A percentile compares a stretch with the other conserved stretches of the same genome.
Evolutionary conservation across 2,113 vertebrate species (phyloP).

Genomic region (Colius striatus): DNA sequence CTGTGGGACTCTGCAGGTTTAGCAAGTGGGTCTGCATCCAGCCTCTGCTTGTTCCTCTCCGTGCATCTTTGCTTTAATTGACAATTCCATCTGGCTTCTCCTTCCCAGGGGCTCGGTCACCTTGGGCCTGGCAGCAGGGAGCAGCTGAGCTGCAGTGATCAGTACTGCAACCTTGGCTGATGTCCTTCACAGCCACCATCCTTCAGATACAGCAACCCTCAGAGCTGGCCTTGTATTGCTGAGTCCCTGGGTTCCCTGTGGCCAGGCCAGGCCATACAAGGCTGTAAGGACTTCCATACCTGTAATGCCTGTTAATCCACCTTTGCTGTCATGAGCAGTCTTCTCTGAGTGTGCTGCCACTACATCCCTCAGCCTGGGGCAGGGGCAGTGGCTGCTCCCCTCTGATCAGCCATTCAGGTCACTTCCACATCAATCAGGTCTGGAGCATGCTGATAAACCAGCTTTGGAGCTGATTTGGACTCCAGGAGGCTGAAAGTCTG

Average conservation of each 20-base stretch:
- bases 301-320: accelerated
- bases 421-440: neutral
- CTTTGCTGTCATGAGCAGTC: neutral
- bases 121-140: neutral
- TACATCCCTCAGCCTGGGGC: neutral
- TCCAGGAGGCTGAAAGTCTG: neutral
- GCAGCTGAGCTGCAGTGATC: neutral
- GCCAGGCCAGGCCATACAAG: neutral
- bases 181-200: neutral
- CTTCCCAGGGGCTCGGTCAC: neutral
- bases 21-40: neutral
- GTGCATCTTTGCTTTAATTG: neutral
- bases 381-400: neutral
- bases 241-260: neutral
- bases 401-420: neutral
- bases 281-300: accelerated
- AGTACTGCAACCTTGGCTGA: neutral
- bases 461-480: neutral
- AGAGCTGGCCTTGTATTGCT: neutral
- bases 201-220: neutral
- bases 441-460: neutral
- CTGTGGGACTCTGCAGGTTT: neutral
- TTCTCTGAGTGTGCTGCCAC: accelerated
- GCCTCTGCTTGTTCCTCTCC: neutral
- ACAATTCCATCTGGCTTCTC: neutral